Evolutionary conservation across 2,797 vertebrate genomes (phyloP), one percentile per base, ranked within the genome.

Genomic region (Centropyge bicolor): DNA sequence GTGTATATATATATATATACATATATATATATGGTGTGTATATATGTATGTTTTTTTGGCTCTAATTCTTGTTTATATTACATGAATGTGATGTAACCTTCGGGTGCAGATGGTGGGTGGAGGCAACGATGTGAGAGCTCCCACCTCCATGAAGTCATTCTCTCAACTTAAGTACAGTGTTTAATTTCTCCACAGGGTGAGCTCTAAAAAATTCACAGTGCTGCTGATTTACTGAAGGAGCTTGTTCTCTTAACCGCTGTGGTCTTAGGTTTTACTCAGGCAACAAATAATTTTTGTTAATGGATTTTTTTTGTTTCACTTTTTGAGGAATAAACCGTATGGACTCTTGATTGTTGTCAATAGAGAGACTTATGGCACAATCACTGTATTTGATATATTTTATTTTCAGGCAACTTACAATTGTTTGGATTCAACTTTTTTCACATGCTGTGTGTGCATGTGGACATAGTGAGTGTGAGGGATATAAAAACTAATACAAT

Each of bases 101-200:
- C 40, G 19, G 63, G 68, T 69, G 64, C 36, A 65, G 40, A 49
- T 46, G 41, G 77, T 77, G 69, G 74, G 70, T 51, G 78, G 64
- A 84, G 55, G 76, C 72, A 63, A 20, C 43, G 54, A 74, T 70
- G 70, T 70, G 64, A 80, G 65, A 77, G 59, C 82, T 69, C 54
- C 82, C 48, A 74, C 54, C 64, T 80, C 69, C 52, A 20, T 61
- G 24, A 55, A 83, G 43, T 57, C 55, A 55, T 66, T 62, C 61
- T 74, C 76, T 62, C 43, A 13, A 79, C 49, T 79, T 68, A 20
- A 56, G 38, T 16, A 40, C 40, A 54, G 45, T 57, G 19, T 31
- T 52, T 68, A 27, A 59, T 51, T 59, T 65, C 63, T 73, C 46
- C 63, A 36, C 8, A 10, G 72, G 57, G 72, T 59, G 40, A 54